A percentile compares a stretch with the other conserved stretches of the same genome.
Conservation (phyloP, 2,888 invertebrate genomes). For the Acanthosoma haemorrhoidale region DNA sequence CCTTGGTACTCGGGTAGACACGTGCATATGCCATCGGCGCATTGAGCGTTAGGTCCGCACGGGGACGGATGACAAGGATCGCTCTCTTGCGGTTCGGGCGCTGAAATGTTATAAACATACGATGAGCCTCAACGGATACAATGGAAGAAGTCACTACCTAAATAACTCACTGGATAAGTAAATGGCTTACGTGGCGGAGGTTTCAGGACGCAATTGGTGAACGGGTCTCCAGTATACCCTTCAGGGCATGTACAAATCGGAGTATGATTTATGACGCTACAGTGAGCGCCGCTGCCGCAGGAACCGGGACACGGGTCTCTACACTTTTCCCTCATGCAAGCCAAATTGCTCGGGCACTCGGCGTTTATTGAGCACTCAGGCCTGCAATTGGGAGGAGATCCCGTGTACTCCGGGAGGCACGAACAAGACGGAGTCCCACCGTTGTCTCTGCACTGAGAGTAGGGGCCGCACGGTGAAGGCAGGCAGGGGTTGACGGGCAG, state of each 20-base stretch:
- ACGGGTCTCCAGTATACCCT: constrained; percentile 69
- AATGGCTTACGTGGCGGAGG: constrained; percentile 32
- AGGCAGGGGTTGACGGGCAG: constrained; percentile 53
- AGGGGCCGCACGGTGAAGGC: constrained; percentile 58
- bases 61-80: constrained; percentile 53
- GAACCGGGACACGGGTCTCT: constrained; percentile 50
- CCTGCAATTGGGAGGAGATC: constrained; percentile 49
- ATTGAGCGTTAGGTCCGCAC: constrained; percentile 67
- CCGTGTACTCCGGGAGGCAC: constrained; percentile 48
- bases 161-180: neutral
- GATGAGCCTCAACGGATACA: neutral
- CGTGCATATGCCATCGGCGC: constrained; percentile 61
- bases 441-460: constrained; percentile 47
- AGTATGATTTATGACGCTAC: constrained; percentile 48
- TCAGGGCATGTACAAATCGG: constrained; percentile 53
- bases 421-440: constrained; percentile 48
- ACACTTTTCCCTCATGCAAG: constrained; percentile 50
- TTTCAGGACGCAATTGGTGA: constrained; percentile 56
- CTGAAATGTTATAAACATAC: constrained; percentile 18
- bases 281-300: constrained; percentile 50
- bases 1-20: constrained; percentile 70
- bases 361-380: constrained; percentile 50
- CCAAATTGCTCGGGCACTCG: constrained; percentile 49
- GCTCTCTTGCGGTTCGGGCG: constrained; percentile 37
- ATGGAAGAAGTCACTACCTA: neutral